These are phyloP conservation scores for Tolypeutes matacus DNA, from an alignment of 2,797 vertebrate genomes.

Conservation along the genomic window DNA sequence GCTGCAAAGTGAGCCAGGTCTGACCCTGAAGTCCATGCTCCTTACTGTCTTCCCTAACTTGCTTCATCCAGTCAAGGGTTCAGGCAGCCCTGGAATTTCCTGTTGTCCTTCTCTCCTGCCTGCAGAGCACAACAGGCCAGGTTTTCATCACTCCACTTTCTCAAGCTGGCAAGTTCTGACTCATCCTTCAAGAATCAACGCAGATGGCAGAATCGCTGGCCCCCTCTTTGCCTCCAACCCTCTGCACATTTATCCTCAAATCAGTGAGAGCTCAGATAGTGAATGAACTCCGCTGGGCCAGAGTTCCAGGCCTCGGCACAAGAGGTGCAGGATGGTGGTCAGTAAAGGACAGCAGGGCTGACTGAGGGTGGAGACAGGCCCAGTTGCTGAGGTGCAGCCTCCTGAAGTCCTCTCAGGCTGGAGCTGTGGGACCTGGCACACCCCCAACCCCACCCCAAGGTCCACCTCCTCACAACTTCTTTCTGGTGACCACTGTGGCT, in stretches of 20 bases:
- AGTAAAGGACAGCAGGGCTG: too few species aligned
- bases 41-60: not conserved
- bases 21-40: not conserved
- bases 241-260: not conserved
- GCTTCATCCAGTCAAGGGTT: not conserved
- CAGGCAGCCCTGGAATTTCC: constrained; percentile 38
- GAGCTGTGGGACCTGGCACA: not conserved
- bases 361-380: not conserved
- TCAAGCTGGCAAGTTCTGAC: not conserved
- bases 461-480: not conserved
- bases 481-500: not conserved
- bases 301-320: not conserved
- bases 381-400: not conserved
- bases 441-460: not conserved
- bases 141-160: not conserved
- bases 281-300: rapidly evolving
- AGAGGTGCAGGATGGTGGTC: too few species aligned
- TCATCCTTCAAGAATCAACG: not conserved
- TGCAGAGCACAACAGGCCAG: not conserved
- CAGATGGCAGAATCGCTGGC: not conserved
- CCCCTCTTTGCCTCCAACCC: not conserved
- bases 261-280: rapidly evolving
- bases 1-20: not conserved
- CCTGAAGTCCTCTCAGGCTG: not conserved
- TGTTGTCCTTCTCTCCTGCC: not conserved